Evolutionary conservation across 2,888 invertebrate genomes (phyloP).

Genomic region (Chrysina gloriosa): DNA sequence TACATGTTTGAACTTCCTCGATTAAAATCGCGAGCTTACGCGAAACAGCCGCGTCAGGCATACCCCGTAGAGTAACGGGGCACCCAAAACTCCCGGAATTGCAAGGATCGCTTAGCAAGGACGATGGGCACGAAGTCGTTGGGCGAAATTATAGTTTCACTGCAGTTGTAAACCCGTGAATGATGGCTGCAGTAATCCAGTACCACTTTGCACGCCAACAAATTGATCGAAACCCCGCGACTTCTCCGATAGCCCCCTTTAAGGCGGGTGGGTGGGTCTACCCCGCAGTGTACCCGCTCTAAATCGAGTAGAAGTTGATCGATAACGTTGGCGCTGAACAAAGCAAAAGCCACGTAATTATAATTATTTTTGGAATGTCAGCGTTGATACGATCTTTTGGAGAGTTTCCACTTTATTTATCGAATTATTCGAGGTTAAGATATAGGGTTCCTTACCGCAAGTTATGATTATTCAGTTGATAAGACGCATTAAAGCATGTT

Average conservation of each 20-base stretch:
- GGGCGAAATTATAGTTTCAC: conserved; percentile 39
- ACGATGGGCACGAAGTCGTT: conserved; percentile 6
- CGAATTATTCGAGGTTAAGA: background rate
- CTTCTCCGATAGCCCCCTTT: background rate
- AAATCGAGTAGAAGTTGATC: background rate
- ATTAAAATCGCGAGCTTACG: too few species aligned
- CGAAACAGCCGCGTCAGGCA: too few species aligned
- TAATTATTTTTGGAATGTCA: conserved; percentile 22
- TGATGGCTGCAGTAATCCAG: conserved; percentile 41
- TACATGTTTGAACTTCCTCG: too few species aligned
- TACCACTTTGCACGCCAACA: conserved; percentile 37
- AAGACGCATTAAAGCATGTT: background rate
- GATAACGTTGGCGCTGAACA: conserved; percentile 6
- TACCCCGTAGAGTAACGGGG: too few species aligned
- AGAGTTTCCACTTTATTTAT: conserved; percentile 16
- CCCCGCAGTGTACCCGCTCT: too few species aligned
- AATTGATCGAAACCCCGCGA: conserved; percentile 29
- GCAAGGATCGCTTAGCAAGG: background rate
- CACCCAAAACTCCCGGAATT: background rate
- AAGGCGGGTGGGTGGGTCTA: background rate
- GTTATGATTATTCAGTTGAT: conserved; percentile 18
- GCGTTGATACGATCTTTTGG: conserved; percentile 6
- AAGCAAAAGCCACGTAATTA: conserved; percentile 9
- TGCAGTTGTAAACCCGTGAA: conserved; percentile 42
- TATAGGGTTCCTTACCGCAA: too few species aligned